Conservation (phyloP, 1,140 invertebrate genomes). For the Sycobia sp. region DNA sequence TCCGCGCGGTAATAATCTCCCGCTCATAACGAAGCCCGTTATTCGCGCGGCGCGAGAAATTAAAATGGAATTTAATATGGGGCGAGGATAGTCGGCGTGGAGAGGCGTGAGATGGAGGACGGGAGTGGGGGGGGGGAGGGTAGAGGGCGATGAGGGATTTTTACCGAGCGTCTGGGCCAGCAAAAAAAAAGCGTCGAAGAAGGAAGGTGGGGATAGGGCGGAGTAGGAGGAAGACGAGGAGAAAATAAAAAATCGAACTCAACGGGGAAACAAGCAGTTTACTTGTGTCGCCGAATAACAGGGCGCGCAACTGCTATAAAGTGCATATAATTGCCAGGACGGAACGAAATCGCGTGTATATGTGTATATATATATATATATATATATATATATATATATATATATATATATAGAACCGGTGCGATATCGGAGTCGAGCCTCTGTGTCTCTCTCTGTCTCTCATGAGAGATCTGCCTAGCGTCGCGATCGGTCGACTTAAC, state of each 20-base stretch:
- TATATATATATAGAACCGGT: slow-evolving; percentile 27
- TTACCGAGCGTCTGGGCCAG: too few species aligned
- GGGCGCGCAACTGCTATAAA: slow-evolving; percentile 49
- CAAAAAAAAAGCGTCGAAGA: too few species aligned
- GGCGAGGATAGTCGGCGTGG: not conserved
- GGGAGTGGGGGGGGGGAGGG: too few species aligned
- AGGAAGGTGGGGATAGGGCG: not conserved
- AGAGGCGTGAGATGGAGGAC: not conserved
- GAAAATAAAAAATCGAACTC: slow-evolving; percentile 32
- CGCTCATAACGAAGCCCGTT: too few species aligned
- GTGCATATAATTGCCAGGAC: slow-evolving; percentile 54
- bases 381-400: too few species aligned
- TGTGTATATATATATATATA: too few species aligned
- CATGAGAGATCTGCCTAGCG: too few species aligned
- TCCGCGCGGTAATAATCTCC: too few species aligned
- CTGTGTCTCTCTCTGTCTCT: too few species aligned
- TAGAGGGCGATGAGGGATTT: too few species aligned
- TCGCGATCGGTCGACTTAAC: slow-evolving; percentile 38
- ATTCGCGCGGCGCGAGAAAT: not conserved
- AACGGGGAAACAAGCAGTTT: slow-evolving; percentile 52
- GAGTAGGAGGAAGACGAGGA: not conserved
- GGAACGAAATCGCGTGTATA: slow-evolving; percentile 23
- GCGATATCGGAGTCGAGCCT: slow-evolving; percentile 28
- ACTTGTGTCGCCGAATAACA: slow-evolving; percentile 37
- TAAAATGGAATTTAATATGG: slow-evolving; percentile 29